A percentile compares a stretch with the other conserved stretches of the same genome.
phyloP scores from a whole-genome alignment of 2,113 vertebrate species.

The Columba janthina region DNA sequence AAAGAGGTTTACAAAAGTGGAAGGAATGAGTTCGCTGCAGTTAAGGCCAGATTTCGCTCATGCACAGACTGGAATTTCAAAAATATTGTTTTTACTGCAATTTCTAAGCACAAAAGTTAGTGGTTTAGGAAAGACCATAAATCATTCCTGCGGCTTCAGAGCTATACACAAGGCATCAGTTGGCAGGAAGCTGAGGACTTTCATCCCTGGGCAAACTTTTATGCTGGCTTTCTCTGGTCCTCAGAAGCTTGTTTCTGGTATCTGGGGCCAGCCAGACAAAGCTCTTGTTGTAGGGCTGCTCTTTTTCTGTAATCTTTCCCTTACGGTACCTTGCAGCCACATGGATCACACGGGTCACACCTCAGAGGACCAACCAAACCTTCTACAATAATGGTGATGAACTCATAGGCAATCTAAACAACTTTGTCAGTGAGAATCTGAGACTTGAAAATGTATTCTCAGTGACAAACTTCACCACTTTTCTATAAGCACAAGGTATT shows the following conservation, averaged over 20 bases:
- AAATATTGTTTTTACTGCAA: not conserved
- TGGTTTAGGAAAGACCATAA: not conserved
- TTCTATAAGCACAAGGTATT: not conserved
- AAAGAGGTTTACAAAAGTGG: not conserved
- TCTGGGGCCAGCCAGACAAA: not conserved
- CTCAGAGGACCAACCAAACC: not conserved
- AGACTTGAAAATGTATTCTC: not conserved
- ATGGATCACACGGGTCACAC: not conserved
- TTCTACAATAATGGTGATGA: not conserved
- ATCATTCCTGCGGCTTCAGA: not conserved
- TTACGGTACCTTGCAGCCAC: not conserved
- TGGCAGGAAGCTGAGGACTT: not conserved
- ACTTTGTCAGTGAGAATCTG: not conserved
- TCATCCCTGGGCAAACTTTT: too few relatives aligned
- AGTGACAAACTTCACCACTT: not conserved
- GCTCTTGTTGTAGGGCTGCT: not conserved
- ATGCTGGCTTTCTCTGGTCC: fast-evolving
- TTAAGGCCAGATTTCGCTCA: not conserved
- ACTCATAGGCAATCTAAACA: not conserved
- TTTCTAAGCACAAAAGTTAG: not conserved
- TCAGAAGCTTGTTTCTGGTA: not conserved
- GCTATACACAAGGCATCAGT: not conserved
- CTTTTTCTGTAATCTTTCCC: not conserved
- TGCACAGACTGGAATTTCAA: not conserved
- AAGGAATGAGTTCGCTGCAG: not conserved